These are phyloP conservation scores for Dasyornis broadbenti DNA, from an alignment of 2,113 vertebrate species.

Conservation along the genomic window DNA sequence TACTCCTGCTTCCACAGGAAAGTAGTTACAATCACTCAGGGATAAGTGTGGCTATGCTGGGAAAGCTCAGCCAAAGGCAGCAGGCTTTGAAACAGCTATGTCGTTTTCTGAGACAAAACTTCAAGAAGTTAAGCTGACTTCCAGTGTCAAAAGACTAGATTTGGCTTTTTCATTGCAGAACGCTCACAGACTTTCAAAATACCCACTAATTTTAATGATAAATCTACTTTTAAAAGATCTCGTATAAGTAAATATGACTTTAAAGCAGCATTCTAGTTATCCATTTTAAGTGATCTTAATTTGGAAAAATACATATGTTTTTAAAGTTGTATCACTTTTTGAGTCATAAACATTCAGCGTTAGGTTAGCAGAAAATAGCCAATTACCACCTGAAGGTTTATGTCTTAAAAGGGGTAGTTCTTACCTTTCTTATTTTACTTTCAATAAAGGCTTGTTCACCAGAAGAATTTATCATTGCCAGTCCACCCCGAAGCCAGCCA, in stretches of 20 bases:
- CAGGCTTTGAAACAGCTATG: background rate
- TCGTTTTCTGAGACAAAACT: background rate
- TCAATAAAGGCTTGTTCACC: conserved; percentile 85
- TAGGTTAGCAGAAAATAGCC: background rate
- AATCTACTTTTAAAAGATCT: background rate
- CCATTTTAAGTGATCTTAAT: background rate
- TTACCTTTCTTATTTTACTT: conserved; percentile 81
- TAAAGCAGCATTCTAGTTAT: background rate
- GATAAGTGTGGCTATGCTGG: background rate
- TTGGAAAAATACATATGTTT: background rate
- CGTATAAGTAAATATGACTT: background rate
- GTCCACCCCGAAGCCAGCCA: conserved; percentile 77
- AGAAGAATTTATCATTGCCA: conserved; percentile 83
- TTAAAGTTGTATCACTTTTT: background rate
- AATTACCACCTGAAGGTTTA: background rate
- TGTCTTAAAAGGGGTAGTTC: background rate
- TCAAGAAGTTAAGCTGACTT: background rate
- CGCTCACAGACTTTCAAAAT: background rate
- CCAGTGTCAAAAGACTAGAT: background rate
- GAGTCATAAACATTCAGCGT: background rate
- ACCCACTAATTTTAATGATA: background rate
- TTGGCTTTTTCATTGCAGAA: background rate
- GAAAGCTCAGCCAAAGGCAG: background rate
- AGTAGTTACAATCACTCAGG: background rate
- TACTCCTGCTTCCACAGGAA: background rate